Conservation (phyloP, 2,888 invertebrate genomes). For the Saturnia pavonia region DNA sequence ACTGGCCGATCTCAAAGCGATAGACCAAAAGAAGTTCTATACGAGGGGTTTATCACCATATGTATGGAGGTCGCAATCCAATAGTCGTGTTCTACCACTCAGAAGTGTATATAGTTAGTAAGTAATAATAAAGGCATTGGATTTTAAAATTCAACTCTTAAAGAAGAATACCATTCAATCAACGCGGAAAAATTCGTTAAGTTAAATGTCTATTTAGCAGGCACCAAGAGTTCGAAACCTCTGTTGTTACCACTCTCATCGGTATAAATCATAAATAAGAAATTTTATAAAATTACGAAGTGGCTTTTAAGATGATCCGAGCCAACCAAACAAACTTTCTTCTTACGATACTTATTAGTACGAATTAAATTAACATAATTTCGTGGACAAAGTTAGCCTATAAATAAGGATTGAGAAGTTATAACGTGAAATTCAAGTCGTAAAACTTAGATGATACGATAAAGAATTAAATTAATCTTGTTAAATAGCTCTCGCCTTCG, state of each 20-base stretch:
- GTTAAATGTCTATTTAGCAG: slow-evolving; percentile 9
- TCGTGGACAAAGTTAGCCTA: slow-evolving; percentile 24
- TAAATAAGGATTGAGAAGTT: slow-evolving; percentile 31
- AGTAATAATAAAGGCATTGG: too few relatives aligned
- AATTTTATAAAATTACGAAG: slow-evolving; percentile 30
- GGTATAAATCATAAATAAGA: slow-evolving; percentile 26
- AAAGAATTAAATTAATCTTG: slow-evolving; percentile 28
- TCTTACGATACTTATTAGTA: slow-evolving; percentile 34
- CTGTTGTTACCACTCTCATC: slow-evolving; percentile 1
- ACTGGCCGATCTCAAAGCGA: too few relatives aligned
- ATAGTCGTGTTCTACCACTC: too few relatives aligned
- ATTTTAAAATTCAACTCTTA: background rate
- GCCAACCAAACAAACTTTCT: slow-evolving; percentile 39
- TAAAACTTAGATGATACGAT: slow-evolving; percentile 27
- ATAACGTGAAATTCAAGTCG: slow-evolving; percentile 20
- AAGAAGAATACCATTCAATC: background rate
- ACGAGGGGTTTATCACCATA: too few relatives aligned
- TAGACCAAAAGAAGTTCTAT: too few relatives aligned
- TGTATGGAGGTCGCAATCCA: too few relatives aligned
- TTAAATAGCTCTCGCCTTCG: slow-evolving; percentile 18
- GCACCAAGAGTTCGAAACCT: slow-evolving; percentile 21
- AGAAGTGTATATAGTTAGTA: too few relatives aligned
- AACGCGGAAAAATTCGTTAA: background rate
- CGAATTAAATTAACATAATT: slow-evolving; percentile 38
- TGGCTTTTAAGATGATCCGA: slow-evolving; percentile 37